Conservation (phyloP, 2,888 invertebrate genomes). For the Tipula helvola region DNA sequence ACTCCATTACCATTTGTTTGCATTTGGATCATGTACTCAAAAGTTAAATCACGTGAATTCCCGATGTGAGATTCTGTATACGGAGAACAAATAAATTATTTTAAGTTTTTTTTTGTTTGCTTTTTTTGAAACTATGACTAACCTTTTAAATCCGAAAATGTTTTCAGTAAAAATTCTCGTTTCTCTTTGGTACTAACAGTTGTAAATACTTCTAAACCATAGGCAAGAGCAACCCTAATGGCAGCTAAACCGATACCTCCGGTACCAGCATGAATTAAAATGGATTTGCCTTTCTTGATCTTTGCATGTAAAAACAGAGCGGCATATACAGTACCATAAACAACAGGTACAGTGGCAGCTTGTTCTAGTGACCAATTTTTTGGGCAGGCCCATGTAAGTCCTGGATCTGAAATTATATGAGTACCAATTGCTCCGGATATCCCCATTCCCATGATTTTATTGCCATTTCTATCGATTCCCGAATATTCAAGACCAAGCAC, state of each 20-base stretch:
- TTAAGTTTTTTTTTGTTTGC: too few relatives aligned
- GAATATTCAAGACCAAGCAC: conserved; percentile 57
- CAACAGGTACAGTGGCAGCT: conserved; percentile 43
- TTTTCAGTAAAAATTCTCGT: conserved; percentile 40
- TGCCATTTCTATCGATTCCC: conserved; percentile 45
- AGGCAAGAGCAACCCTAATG: conserved; percentile 53
- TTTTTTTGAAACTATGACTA: background rate
- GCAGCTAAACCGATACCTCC: conserved; percentile 70
- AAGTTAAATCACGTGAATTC: conserved; percentile 74
- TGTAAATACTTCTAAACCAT: conserved; percentile 43
- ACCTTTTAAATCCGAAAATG: conserved; percentile 39
- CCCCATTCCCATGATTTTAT: conserved; percentile 52
- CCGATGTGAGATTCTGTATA: conserved; percentile 31
- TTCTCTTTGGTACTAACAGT: too few relatives aligned
- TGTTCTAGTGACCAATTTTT: conserved; percentile 59
- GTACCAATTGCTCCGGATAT: conserved; percentile 42
- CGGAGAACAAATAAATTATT: too few relatives aligned
- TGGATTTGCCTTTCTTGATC: conserved; percentile 33
- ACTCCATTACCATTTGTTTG: conserved; percentile 80
- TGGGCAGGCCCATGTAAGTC: conserved; percentile 51
- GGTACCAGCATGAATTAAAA: conserved; percentile 36
- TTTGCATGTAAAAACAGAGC: conserved; percentile 33
- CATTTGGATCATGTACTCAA: conserved; percentile 71
- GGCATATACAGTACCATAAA: conserved; percentile 45
- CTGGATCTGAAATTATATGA: conserved; percentile 36